phyloP scores from a whole-genome alignment of 2,113 vertebrate species.

The Eudyptes chrysolophus region DNA sequence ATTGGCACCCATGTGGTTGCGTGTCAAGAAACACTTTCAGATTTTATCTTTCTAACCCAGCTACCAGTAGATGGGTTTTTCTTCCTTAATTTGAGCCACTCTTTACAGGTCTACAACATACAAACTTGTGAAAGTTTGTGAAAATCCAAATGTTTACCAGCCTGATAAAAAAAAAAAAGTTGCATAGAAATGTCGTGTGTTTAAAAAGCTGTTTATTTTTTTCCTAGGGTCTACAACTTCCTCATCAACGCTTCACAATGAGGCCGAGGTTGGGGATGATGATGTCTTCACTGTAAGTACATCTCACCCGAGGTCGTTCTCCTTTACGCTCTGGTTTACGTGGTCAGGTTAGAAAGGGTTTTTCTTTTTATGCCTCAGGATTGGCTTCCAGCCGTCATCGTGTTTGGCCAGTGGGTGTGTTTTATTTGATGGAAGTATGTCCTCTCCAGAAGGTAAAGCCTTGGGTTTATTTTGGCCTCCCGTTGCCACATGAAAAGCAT shows the following conservation, averaged over 20 bases:
- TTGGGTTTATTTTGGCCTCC: background rate
- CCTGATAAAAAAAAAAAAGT: background rate
- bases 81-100: background rate
- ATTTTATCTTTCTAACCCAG: background rate
- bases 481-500: fast-evolving
- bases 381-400: fast-evolving
- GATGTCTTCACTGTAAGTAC: conserved; percentile 96
- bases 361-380: background rate
- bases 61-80: background rate
- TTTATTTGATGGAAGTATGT: background rate
- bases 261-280: conserved; percentile 94
- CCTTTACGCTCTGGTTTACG: background rate
- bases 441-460: background rate
- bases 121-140: background rate
- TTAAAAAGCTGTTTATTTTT: background rate
- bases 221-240: conserved; percentile 93
- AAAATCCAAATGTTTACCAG: background rate
- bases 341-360: background rate
- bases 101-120: fast-evolving
- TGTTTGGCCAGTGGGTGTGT: conserved; percentile 8
- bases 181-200: background rate
- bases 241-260: conserved; percentile 96
- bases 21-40: background rate
- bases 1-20: background rate
- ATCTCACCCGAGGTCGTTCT: background rate